Base-by-base conservation (phyloP, 2,888 invertebrate species). In the Thumatha senex region DNA sequence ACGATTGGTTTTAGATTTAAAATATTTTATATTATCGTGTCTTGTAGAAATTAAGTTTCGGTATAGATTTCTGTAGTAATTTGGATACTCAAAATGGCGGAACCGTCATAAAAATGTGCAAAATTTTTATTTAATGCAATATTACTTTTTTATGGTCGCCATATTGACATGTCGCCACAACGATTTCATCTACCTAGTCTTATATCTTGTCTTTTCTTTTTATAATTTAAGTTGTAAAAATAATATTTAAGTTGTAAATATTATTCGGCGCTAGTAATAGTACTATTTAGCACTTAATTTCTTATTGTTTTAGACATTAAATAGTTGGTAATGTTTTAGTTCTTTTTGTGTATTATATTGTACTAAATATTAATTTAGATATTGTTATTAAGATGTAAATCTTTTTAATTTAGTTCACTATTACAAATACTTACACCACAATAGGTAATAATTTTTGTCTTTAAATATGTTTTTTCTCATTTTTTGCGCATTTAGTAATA, bases 181-280 rank as follows among this genome's bases (percentile, higher is more conserved):
- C 83, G 83, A 84, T 73, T 70, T 68, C 65, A 67, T 75, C 57
- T 64, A 58, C 74, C 86, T 86, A 86, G 85, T 86, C 86, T n/a
- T 74, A 44, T 58, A 67, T 82, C 79, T 83, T 63, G 80, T 83
- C 78, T 75, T 62, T 64, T 68, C 66, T 66, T 63, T 46, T 57
- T 64, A 64, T 55, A 55, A 57, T 58, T 64, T 68, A 65, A 71
- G 63, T 72, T 78, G 76, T 78, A 74, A 56, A 75, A 78, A 74
- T 56, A 66, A 67, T 77, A 57, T 58, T 64, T 68, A 65, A 71
- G 63, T 72, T 78, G 76, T 78, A 74, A 56, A 75, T 79, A 74
- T 56, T 66, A 67, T 77, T 78, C 74, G 86, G 85, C 84, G 85
- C 84, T 85, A 74, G 62, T 64, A 64, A 67, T 64, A 65, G 43